Evolutionary conservation across 2,888 invertebrate species (phyloP).

Genomic region (Selenia dentaria): DNA sequence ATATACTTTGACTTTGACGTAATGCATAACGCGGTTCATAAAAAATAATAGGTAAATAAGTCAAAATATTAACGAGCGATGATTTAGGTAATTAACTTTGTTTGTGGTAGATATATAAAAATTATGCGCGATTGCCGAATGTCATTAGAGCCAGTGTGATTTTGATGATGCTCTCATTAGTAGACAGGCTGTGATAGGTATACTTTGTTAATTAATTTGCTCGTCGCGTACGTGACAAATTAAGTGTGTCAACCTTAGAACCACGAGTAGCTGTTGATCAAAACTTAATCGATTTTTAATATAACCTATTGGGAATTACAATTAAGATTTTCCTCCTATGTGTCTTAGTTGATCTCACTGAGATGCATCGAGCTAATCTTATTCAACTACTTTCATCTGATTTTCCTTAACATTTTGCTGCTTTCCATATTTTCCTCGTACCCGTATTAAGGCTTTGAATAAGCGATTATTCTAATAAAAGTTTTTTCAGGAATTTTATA

Average conservation of each 20-base stretch:
- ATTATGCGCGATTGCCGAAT: conserved; percentile 46
- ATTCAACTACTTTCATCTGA: conserved; percentile 11
- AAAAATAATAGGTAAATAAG: conserved; percentile 31
- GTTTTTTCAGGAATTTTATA: too few relatives aligned
- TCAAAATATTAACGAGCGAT: conserved; percentile 43
- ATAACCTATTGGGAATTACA: conserved; percentile 42
- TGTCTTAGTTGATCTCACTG: conserved; percentile 19
- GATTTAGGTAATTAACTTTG: conserved; percentile 43
- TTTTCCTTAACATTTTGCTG: neutral
- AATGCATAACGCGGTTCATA: conserved; percentile 45
- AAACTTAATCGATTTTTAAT: conserved; percentile 62
- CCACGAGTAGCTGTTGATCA: conserved; percentile 44
- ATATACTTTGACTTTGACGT: too few relatives aligned
- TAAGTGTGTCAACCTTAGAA: conserved; percentile 63
- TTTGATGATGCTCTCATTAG: conserved; percentile 62
- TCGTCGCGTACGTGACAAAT: conserved; percentile 68
- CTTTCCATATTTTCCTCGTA: conserved; percentile 5
- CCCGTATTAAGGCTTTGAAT: too few relatives aligned
- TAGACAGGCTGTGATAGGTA: conserved; percentile 35
- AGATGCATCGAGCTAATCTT: conserved; percentile 9
- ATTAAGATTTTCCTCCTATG: conserved; percentile 64
- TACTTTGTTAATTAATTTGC: conserved; percentile 48
- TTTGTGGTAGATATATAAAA: conserved; percentile 49
- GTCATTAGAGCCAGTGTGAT: conserved; percentile 63
- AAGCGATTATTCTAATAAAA: too few relatives aligned